Evolutionary conservation across 2,797 vertebrate species (phyloP).

Genomic region (Trematomus bernacchii): DNA sequence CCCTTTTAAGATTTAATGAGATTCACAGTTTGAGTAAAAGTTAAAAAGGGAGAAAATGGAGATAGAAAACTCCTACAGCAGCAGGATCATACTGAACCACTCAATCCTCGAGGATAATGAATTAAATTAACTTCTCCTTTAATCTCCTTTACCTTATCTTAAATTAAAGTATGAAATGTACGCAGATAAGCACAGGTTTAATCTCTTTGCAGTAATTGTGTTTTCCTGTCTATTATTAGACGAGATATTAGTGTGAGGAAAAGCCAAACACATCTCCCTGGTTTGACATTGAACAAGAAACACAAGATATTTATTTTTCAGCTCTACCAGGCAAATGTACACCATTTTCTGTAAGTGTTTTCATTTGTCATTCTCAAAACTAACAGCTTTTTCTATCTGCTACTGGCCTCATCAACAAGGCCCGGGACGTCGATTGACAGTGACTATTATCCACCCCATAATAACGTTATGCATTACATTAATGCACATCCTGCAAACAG

Average conservation of each 20-base stretch:
- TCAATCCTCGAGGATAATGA: conserved; percentile 63
- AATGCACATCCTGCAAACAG: too few species aligned
- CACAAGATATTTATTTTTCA: conserved; percentile 1
- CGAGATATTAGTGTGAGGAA: conserved; percentile 16
- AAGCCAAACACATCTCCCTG: conserved; percentile 25
- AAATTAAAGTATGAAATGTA: conserved; percentile 51
- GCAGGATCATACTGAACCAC: conserved; percentile 47
- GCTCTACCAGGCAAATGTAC: background rate
- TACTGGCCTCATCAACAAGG: too few species aligned
- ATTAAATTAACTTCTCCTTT: conserved; percentile 63
- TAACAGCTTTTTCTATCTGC: too few species aligned
- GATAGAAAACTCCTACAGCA: conserved; percentile 50
- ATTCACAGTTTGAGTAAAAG: conserved; percentile 46
- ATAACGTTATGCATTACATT: too few species aligned
- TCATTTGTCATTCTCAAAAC: background rate
- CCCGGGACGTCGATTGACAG: too few species aligned
- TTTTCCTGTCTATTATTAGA: conserved; percentile 39
- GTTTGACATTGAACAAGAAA: conserved; percentile 43
- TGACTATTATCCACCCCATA: too few species aligned
- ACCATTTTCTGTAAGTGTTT: background rate
- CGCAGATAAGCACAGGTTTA: conserved; percentile 54
- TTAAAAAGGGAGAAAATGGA: conserved; percentile 20
- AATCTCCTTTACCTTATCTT: conserved; percentile 69
- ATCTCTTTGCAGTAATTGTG: conserved; percentile 39
- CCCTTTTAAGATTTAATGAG: conserved; percentile 65